Percentiles rank a stretch among this genome's conserved stretches.
Evolutionary conservation across 2,888 invertebrate genomes (phyloP).

Genomic region (Caprella mutica): DNA sequence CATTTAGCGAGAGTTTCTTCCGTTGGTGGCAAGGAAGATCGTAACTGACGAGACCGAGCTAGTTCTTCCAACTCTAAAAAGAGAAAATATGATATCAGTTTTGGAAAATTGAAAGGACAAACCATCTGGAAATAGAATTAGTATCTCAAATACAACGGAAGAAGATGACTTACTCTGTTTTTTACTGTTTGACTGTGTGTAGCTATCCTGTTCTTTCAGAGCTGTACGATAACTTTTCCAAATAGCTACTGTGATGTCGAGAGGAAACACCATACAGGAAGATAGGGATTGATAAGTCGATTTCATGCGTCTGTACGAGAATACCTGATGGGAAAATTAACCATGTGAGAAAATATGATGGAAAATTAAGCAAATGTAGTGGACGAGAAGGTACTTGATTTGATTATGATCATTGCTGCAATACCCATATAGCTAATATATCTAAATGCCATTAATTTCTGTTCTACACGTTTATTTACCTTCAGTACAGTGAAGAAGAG

Average conservation of each 20-base stretch:
- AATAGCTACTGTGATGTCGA: slow-evolving; percentile 24
- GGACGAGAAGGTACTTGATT: too few species aligned
- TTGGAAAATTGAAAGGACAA: background rate
- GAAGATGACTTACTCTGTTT: too few species aligned
- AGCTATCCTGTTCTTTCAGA: too few species aligned
- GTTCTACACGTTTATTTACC: too few species aligned
- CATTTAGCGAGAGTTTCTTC: slow-evolving; percentile 23
- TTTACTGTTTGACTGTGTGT: too few species aligned
- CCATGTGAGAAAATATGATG: too few species aligned
- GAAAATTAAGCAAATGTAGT: too few species aligned
- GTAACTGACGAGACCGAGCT: slow-evolving; percentile 14
- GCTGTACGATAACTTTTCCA: slow-evolving; percentile 26
- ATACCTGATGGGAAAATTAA: slow-evolving; percentile 13
- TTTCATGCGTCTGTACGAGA: slow-evolving; percentile 20
- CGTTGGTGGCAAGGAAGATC: slow-evolving; percentile 21
- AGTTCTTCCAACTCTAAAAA: slow-evolving; percentile 15
- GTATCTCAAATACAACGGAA: too few species aligned
- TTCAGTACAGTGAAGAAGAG: slow-evolving; percentile 22
- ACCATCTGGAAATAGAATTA: background rate
- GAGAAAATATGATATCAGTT: background rate
- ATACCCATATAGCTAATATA: too few species aligned
- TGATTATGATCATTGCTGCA: too few species aligned
- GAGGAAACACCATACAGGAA: slow-evolving; percentile 20
- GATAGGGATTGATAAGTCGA: slow-evolving; percentile 20
- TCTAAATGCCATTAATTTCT: too few species aligned